A percentile compares a stretch with the other conserved stretches of the same genome.
phyloP scores from a whole-genome alignment of 2,888 invertebrate genomes.

The Nomada fabriciana region DNA sequence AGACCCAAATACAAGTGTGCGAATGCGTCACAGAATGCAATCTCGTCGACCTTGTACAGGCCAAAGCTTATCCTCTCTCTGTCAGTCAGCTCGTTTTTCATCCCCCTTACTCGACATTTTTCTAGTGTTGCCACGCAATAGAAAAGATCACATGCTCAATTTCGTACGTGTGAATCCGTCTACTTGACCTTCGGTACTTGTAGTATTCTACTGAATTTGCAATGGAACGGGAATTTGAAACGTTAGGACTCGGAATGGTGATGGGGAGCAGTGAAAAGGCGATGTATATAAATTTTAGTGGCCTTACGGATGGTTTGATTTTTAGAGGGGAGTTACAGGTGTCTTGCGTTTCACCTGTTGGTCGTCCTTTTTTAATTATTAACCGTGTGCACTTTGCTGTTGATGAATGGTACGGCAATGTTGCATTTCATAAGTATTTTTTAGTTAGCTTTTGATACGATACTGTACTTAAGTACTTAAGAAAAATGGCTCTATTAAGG shows the following conservation, averaged over 20 bases:
- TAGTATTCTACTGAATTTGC: neutral
- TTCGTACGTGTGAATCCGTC: neutral
- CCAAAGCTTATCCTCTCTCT: slow-evolving; percentile 18
- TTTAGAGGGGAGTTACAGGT: neutral
- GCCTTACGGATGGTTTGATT: too few relatives aligned
- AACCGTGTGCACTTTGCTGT: too few relatives aligned
- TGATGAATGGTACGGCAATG: too few relatives aligned
- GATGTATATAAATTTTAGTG: neutral
- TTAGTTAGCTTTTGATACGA: too few relatives aligned
- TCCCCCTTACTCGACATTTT: slow-evolving; percentile 12
- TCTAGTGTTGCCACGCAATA: neutral
- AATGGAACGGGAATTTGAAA: neutral
- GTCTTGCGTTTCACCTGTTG: slow-evolving; percentile 10
- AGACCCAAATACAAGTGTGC: slow-evolving; percentile 62
- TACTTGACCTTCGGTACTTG: neutral
- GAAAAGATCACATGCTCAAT: neutral
- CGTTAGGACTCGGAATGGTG: neutral
- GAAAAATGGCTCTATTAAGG: too few relatives aligned
- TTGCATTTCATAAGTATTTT: too few relatives aligned
- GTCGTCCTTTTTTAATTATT: neutral
- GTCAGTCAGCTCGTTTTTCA: slow-evolving; percentile 2
- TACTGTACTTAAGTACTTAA: too few relatives aligned
- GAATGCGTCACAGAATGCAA: slow-evolving; percentile 58
- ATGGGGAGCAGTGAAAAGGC: neutral
- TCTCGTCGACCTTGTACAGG: slow-evolving; percentile 43